Percentiles rank a stretch among this genome's conserved stretches.
Conservation (phyloP, 2,888 invertebrate species). For the Andrena bicolor region DNA sequence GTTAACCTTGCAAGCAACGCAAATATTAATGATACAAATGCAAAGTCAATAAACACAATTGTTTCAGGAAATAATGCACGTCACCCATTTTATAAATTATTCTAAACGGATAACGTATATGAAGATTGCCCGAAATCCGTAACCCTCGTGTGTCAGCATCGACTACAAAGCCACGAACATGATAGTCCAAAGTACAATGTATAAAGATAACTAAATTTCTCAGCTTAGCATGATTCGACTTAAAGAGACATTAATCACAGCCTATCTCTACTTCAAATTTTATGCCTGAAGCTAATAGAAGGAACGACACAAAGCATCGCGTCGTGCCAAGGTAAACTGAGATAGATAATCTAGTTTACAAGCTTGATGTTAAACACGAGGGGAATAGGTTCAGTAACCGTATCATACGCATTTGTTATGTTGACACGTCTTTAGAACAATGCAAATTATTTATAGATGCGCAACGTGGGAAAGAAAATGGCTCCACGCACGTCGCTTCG, state of each 20-base stretch:
- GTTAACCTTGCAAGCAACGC: too few species aligned
- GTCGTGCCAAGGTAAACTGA: slow-evolving; percentile 3
- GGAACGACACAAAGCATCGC: neutral
- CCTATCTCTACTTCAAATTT: slow-evolving; percentile 5
- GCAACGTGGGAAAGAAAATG: neutral
- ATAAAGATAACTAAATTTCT: neutral
- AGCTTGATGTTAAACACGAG: neutral
- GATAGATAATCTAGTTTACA: neutral
- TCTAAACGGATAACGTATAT: too few species aligned
- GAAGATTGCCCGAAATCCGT: too few species aligned
- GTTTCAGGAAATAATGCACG: too few species aligned
- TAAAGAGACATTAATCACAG: neutral
- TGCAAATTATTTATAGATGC: slow-evolving; percentile 31
- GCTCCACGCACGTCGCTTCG: neutral
- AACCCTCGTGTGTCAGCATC: too few species aligned
- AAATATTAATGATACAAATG: too few species aligned
- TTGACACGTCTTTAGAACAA: slow-evolving; percentile 8
- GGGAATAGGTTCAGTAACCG: neutral
- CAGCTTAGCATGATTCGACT: neutral
- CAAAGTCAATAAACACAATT: too few species aligned
- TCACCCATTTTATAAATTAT: too few species aligned
- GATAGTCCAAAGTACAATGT: neutral
- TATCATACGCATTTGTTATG: too few species aligned
- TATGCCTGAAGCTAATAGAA: neutral
- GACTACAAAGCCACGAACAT: neutral